Percentiles rank a stretch among this genome's conserved stretches.
phyloP scores from a whole-genome alignment of 2,888 invertebrate genomes.

The Caenorhabditis wallacei region DNA sequence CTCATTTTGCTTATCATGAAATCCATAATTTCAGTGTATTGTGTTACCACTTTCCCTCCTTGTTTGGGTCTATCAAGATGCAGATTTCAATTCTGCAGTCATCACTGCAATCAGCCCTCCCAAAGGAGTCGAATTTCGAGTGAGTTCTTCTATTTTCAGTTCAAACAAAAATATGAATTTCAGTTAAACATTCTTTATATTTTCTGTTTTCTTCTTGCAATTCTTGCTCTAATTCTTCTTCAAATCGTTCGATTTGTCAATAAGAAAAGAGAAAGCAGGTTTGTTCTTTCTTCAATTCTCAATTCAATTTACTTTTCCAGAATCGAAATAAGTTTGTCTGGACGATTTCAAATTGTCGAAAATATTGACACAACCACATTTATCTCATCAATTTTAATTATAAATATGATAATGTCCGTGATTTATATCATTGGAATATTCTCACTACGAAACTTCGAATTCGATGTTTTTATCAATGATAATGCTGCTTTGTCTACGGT shows the following conservation, averaged over 20 bases:
- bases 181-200: slow-evolving; percentile 56
- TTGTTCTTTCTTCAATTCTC: not conserved
- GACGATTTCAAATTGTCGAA: slow-evolving; percentile 55
- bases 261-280: slow-evolving; percentile 47
- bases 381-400: slow-evolving; percentile 49
- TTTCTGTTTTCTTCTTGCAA: slow-evolving; percentile 46
- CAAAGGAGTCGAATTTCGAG: slow-evolving; percentile 45
- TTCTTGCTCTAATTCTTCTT: slow-evolving; percentile 54
- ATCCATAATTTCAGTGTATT: slow-evolving; percentile 45
- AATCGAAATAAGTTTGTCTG: slow-evolving; percentile 50
- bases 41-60: slow-evolving; percentile 43
- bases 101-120: slow-evolving; percentile 62
- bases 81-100: slow-evolving; percentile 50
- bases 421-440: slow-evolving; percentile 45
- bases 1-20: not conserved
- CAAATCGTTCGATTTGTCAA: slow-evolving; percentile 47
- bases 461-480: slow-evolving; percentile 47
- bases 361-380: slow-evolving; percentile 63
- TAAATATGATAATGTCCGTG: slow-evolving; percentile 45
- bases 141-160: not conserved
- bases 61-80: slow-evolving; percentile 56
- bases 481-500: slow-evolving; percentile 36
- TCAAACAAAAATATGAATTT: slow-evolving; percentile 1
- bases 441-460: slow-evolving; percentile 51
- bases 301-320: slow-evolving; percentile 28